Evolutionary conservation across 1,140 invertebrate species (phyloP).

Genomic region (Anoplophora glabripennis): DNA sequence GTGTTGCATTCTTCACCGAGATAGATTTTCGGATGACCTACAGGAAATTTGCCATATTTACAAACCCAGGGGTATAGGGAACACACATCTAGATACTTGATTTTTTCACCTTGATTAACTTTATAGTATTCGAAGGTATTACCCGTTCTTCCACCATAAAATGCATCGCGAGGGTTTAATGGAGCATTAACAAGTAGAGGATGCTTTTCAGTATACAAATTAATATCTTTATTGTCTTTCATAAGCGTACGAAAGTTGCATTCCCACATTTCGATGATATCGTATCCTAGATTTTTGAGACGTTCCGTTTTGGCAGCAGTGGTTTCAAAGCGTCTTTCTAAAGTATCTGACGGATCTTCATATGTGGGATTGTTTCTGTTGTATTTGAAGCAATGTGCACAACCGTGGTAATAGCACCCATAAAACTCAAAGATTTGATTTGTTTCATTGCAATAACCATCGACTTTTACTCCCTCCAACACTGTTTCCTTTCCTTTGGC

Average conservation of each 20-base stretch:
- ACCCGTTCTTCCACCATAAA: slow-evolving; percentile 45
- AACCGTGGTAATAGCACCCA: slow-evolving; percentile 19
- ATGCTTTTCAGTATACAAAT: background rate
- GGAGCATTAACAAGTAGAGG: background rate
- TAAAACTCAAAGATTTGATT: slow-evolving; percentile 21
- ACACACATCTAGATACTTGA: no score
- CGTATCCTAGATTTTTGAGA: no score
- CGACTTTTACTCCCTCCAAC: slow-evolving; percentile 13
- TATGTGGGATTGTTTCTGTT: background rate
- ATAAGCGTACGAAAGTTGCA: background rate
- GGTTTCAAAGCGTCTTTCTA: no score
- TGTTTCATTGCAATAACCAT: slow-evolving; percentile 16
- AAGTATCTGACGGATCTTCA: no score
- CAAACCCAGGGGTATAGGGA: no score
- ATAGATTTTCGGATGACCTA: no score
- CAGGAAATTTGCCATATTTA: no score
- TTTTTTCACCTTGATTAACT: no score
- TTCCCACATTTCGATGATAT: background rate
- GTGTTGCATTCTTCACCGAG: no score
- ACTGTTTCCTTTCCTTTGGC: slow-evolving; percentile 1
- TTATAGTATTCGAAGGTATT: slow-evolving; percentile 38
- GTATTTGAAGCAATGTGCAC: background rate
- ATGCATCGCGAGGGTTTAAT: background rate
- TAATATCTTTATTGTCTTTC: background rate
- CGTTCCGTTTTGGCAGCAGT: no score